phyloP scores from a whole-genome alignment of 2,797 vertebrate species.

The Rallus crepitans region DNA sequence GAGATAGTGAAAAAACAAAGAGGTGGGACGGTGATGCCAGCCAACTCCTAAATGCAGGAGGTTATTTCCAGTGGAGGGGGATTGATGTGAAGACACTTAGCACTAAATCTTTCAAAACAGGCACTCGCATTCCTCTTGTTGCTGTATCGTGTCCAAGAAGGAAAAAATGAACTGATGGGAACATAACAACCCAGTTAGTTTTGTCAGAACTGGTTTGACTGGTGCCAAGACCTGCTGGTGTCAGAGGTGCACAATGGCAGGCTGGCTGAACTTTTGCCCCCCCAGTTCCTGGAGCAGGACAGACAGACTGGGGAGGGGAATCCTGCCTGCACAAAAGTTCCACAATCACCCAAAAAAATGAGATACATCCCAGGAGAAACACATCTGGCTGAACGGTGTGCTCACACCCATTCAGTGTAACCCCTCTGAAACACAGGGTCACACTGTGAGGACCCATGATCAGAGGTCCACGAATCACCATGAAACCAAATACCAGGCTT shows the following conservation, averaged over 20 bases:
- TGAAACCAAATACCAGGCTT: neutral
- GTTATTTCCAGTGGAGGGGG: neutral
- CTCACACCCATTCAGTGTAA: neutral
- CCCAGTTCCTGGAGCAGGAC: neutral
- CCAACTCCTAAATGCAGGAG: neutral
- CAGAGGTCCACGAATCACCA: neutral
- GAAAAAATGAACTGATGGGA: neutral
- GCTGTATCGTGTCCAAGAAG: neutral
- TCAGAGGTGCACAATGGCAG: neutral
- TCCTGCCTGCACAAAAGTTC: neutral
- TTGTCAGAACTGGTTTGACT: neutral
- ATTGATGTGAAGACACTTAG: neutral
- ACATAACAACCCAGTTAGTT: neutral
- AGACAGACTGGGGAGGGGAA: neutral
- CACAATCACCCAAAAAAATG: neutral
- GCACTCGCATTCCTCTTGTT: neutral
- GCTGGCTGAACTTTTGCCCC: neutral
- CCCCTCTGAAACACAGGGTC: neutral
- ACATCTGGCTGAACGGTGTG: accelerated
- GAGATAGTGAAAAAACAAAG: neutral
- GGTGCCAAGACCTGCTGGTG: accelerated
- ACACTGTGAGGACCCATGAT: accelerated
- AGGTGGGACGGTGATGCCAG: neutral
- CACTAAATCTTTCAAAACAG: neutral
- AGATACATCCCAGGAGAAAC: neutral